Base-by-base conservation (phyloP, 2,888 invertebrate genomes). In the Hirtodrosophila histrioides region DNA sequence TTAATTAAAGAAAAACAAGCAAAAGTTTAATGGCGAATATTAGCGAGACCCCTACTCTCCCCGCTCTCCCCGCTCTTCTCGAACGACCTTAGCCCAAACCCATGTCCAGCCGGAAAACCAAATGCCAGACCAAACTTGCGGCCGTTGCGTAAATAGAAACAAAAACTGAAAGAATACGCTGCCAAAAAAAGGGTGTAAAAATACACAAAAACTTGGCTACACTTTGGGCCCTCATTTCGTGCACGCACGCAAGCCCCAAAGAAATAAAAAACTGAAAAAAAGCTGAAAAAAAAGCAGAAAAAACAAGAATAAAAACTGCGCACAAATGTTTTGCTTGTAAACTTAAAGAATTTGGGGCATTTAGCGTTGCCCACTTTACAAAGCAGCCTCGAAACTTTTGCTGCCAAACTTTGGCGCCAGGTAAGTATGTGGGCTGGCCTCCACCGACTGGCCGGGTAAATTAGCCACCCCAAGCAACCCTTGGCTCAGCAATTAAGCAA, bases 1-100 rank as follows among this genome's bases (percentile, higher is more conserved):
- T 88, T 88, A 88, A 88, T 88, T 88, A 88, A 89, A 89, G 89
- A 85, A 88, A 89, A 88, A 89, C 88, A 89, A 89, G 84, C 86
- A 88, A 88, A 86, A 89, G 85, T 89, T 88, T 88, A 88, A 89
- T 88, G 81, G 80, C 83, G 83, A 80, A 78, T 83, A 89, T 89
- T 89, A 88, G 85, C 88, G 76, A 65, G 61, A 44, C 17, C 3
- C 33, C 53, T n/a, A n/a, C n/a, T 61, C 56, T 23, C 29, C 39
- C 35, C 33, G 27, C 40, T 9, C 37, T 46, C 41, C 10, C 41
- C 12, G 10, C 24, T n/a, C n/a, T n/a, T n/a, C n/a, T 10, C 7
- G 8, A n/a, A 27, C 8, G 8, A 1, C 39, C 31, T 12, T 29
- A 17, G 17, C 17, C 17, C 17, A 17, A 17, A 17, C 17, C 17